Evolutionary conservation across 1,140 invertebrate species (phyloP), one percentile per base, ranked within the genome.

Genomic region (Dendroctonus ponderosae): DNA sequence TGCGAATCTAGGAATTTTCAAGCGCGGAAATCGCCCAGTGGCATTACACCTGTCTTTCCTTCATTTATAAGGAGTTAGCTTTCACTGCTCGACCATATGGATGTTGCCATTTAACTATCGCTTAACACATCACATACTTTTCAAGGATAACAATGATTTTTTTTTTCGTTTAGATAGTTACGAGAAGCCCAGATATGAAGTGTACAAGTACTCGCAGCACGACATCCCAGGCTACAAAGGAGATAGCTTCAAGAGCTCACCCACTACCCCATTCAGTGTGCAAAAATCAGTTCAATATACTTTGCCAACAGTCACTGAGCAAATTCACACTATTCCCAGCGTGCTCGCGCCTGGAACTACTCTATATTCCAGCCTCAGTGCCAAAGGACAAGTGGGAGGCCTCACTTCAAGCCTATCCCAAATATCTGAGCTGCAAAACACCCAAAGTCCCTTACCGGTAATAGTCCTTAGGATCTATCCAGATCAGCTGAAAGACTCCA

Each of bases 151-250:
- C 7, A 14, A 14, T 48, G 11, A 48, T 15, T 56, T 15, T 56
- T 56, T 41, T 40, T 44, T 52, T 59, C 38, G 48, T 63, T 44
- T 12, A 67, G 61, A 68, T 46, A 68, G 39, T 51, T 63, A 63
- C 14, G 66, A 53, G 12, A 79, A 80, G 72, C 82, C 81, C 43
- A 84, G 82, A 71, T 84, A 83, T 67, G 80, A 83, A 78, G 78
- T 84, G 53, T 85, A 85, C 72, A 83, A 84, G 43, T 85, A 85
- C 68, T 85, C 83, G 4, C 84, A 85, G 75, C 78, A 83, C 66
- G 82, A 85, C 69, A 82, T 83, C 54, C 82, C 80, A 12, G 68
- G 82, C 38, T 72, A 75, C 44, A 59, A 70, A 67, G 72, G 72
- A 43, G 41, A 53, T 48, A 3, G 37, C 0, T 52, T 41, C 5